Evolutionary conservation across 2,888 invertebrate species (phyloP).

Genomic region (Drosophila infuscata): DNA sequence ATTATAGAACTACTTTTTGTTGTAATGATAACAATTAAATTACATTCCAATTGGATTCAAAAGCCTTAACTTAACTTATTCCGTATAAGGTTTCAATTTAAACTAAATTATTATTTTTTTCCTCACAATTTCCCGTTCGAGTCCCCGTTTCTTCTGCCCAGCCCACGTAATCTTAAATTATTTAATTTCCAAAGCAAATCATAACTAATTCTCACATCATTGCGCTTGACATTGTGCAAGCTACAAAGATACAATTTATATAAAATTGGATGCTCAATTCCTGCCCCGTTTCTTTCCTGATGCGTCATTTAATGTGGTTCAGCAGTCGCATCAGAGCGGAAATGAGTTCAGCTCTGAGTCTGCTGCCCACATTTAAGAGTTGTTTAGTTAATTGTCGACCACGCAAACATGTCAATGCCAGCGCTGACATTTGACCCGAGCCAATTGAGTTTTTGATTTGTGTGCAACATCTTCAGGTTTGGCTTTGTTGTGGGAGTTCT

Average conservation of each 20-base stretch:
- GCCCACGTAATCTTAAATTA: slow-evolving; percentile 29
- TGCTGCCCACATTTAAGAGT: slow-evolving; percentile 42
- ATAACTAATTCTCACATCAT: slow-evolving; percentile 72
- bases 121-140: not conserved
- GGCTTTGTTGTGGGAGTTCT: slow-evolving; percentile 9
- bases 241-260: slow-evolving; percentile 22
- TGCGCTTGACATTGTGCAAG: slow-evolving; percentile 76
- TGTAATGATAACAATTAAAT: not conserved
- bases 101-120: not conserved
- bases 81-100: not conserved
- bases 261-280: slow-evolving; percentile 10
- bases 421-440: slow-evolving; percentile 56
- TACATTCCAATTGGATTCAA: not conserved
- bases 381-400: slow-evolving; percentile 59
- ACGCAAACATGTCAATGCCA: slow-evolving; percentile 53
- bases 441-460: slow-evolving; percentile 53
- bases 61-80: not conserved
- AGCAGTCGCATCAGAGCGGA: slow-evolving; percentile 53
- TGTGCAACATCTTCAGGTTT: not conserved
- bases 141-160: not conserved
- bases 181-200: slow-evolving; percentile 66
- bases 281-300: slow-evolving; percentile 6
- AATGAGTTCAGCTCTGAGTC: slow-evolving; percentile 58
- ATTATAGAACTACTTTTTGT: not conserved
- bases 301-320: slow-evolving; percentile 27